A percentile compares a stretch with the other conserved stretches of the same genome.
Evolutionary conservation across 1,140 invertebrate species (phyloP).

Genomic region (Tetranychus cinnabarinus): DNA sequence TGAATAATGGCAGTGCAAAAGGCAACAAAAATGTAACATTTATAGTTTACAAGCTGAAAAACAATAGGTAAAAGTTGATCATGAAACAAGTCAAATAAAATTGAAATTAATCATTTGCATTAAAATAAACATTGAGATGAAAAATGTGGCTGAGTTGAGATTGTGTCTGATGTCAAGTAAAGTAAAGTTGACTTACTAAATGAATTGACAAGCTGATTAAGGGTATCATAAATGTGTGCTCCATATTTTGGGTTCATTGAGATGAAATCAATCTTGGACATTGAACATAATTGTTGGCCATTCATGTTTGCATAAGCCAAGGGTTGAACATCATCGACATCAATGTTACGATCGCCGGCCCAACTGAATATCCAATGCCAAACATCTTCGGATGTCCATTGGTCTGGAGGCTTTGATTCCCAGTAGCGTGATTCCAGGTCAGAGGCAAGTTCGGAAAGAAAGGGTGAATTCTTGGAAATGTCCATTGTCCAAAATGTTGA

Average conservation of each 20-base stretch:
- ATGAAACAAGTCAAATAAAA: too few species aligned
- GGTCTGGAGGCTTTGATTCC: slow-evolving; percentile 9
- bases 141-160: too few species aligned
- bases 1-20: too few species aligned
- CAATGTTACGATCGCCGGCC: slow-evolving; percentile 9
- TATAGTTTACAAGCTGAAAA: too few species aligned
- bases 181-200: slow-evolving; percentile 8
- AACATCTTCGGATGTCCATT: slow-evolving; percentile 12
- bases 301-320: slow-evolving; percentile 11
- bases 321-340: slow-evolving; percentile 10
- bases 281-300: slow-evolving; percentile 11
- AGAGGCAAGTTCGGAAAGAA: background rate
- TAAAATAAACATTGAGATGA: too few species aligned
- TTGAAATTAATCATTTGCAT: too few species aligned
- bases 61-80: too few species aligned
- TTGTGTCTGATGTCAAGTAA: background rate
- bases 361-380: slow-evolving; percentile 12
- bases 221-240: slow-evolving; percentile 8
- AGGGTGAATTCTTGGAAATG: background rate
- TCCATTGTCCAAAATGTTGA: background rate
- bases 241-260: slow-evolving; percentile 11
- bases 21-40: too few species aligned
- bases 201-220: slow-evolving; percentile 11
- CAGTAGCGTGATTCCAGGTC: slow-evolving; percentile 6
- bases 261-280: slow-evolving; percentile 10